These are phyloP conservation scores for Argyresthia goedartella DNA, from an alignment of 2,888 invertebrate species.

Conservation along the genomic window DNA sequence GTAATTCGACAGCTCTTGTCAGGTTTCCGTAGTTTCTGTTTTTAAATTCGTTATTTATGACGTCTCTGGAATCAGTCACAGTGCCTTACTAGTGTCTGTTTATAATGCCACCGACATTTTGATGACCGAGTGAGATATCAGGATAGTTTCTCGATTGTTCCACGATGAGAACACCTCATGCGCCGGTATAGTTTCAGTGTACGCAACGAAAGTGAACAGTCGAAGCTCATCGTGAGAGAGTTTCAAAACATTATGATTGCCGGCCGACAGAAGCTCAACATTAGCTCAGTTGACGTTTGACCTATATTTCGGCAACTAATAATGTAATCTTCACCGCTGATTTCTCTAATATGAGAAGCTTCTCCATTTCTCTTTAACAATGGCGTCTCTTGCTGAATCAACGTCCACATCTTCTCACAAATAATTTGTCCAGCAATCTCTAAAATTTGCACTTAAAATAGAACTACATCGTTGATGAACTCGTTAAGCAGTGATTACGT, in stretches of 20 bases:
- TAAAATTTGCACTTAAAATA: no score
- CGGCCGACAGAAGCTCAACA: constrained; percentile 3
- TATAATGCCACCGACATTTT: constrained; percentile 38
- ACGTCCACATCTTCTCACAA: no score
- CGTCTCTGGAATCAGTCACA: no score
- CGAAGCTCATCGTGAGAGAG: constrained; percentile 19
- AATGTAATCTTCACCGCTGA: background rate
- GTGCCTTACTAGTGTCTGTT: constrained; percentile 9
- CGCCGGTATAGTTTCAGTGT: constrained; percentile 26
- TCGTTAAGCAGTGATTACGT: no score
- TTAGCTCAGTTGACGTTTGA: background rate
- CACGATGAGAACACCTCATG: constrained; percentile 21
- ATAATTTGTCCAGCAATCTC: no score
- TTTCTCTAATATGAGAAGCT: no score
- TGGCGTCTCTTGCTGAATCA: no score
- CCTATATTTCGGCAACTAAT: background rate
- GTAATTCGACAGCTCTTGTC: no score
- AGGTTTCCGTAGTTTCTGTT: no score
- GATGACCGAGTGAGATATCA: constrained; percentile 51
- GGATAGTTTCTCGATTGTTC: constrained; percentile 54
- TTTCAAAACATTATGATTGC: constrained; percentile 14
- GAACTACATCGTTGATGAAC: no score
- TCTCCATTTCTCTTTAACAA: no score
- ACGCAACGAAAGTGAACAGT: constrained; percentile 28
- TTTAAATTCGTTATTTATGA: no score